Base-by-base conservation (phyloP, 2,888 invertebrate genomes). In the Drosophila demipolita region DNA sequence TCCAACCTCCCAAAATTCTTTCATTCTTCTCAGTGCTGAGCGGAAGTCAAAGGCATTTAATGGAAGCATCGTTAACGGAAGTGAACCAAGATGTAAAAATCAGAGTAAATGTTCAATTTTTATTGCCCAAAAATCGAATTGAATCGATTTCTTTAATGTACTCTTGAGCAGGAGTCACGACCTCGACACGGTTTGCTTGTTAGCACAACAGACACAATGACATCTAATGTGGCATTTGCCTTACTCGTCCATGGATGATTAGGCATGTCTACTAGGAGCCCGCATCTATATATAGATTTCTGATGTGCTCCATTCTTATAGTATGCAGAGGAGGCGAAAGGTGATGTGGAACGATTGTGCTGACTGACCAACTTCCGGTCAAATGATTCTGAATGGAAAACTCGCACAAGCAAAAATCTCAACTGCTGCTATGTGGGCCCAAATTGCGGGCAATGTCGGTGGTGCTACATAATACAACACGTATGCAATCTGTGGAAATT, bases 361-460 rank as follows among this genome's bases (percentile, higher is more conserved):
- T 85, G 90, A 88, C 83, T 87, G 89, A 83, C 81, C 88, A 81
- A 45, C 83, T 89, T 89, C 89, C 87, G 88, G 89, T 89, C 85
- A 88, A 87, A 77, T 85, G 89, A 60, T 57, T 78, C 59, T 70
- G 87, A 85, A 80, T 80, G 75, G 57, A 73, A 83, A 69, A 49
- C 63, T 59, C 83, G 67, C 66, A 73, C 78, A 75, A 73, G 72
- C 82, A 77, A 65, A 80, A 87, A 77, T 70, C 77, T 63, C 64
- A 15, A 53, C 64, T 26, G 36, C 42, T 20, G 33, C 2, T 35
- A 8, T 40, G 45, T 52, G 52, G 53, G 33, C 15, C 2, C 23
- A 17, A 8, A 29, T 29, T 17, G 9, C 7, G 32, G 29, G 57
- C 17, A 59, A 45, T 4, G 36, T 3, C n/a, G 23, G 8, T 32